A percentile compares a stretch with the other conserved stretches of the same genome.
Conservation (phyloP, 2,113 vertebrate genomes). For the Henicopernis longicauda region DNA sequence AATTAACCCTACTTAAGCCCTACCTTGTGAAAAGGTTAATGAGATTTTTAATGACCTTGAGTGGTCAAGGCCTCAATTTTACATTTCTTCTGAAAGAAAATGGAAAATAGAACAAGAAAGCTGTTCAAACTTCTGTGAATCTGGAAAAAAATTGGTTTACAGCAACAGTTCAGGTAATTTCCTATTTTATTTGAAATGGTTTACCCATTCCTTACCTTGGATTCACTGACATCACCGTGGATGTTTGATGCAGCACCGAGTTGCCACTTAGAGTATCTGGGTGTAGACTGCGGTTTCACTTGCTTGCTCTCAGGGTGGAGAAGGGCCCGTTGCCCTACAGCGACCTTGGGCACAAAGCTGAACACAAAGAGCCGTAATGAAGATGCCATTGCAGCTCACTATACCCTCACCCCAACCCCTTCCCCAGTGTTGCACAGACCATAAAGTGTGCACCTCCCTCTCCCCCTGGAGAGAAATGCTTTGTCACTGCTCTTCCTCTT, state of each 20-base stretch:
- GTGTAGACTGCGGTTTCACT: background rate
- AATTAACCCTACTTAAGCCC: conserved; percentile 71
- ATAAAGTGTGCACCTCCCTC: background rate
- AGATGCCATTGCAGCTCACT: background rate
- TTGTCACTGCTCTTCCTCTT: background rate
- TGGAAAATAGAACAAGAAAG: conserved; percentile 63
- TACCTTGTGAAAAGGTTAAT: conserved; percentile 70
- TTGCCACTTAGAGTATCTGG: background rate
- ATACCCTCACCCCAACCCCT: background rate
- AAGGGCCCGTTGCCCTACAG: background rate
- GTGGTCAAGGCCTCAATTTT: conserved; percentile 71
- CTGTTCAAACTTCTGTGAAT: conserved; percentile 28
- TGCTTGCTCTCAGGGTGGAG: background rate
- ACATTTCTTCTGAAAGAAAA: conserved; percentile 65
- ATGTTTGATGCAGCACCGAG: background rate
- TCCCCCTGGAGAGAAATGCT: rapidly evolving
- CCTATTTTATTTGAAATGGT: background rate
- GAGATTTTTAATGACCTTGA: conserved; percentile 70
- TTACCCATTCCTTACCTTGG: background rate
- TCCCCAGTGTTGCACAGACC: background rate
- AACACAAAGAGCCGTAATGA: background rate
- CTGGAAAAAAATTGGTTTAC: background rate
- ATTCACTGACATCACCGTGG: background rate
- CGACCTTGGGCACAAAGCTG: rapidly evolving
- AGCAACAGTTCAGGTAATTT: conserved; percentile 9